Base-by-base conservation (phyloP, 23 tunicate genomes). In the Trididemnum clinides region DNA sequence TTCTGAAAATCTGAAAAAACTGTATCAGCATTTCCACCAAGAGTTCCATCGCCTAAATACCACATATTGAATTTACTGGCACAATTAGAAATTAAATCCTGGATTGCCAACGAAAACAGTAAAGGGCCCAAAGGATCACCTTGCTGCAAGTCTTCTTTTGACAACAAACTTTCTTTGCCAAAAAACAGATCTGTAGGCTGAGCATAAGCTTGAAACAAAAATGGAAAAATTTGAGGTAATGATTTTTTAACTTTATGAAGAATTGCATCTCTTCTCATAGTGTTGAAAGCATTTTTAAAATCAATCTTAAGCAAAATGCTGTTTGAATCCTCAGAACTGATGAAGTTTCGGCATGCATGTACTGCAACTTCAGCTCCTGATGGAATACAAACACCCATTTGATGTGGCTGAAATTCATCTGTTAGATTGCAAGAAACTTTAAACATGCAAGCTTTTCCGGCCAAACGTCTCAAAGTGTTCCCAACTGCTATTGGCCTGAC, bases 71-170 rank as follows among this genome's bases (percentile, higher is more conserved):
- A 59, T 28, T 59, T 28, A 59, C 66, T 59, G 5, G 20, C 22
- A 59, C 66, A 59, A 59, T 28, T 10, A 59, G 66, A 59, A 59
- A 59, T 59, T 10, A 28, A 25, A 59, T 59, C 66, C 20, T 59
- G 20, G 66, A 59, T 59, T 59, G 66, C 66, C 66, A 59, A n/a
- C 22, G 66, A 59, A 59, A 59, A 59, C 5, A 59, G 66, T n/a
- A n/a, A n/a, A n/a, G n/a, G n/a, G n/a, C n/a, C n/a, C 66, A 59
- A 59, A 19, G 66, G 66, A 59, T 59, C 66, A 10, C 66, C 66
- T 59, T 59, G 66, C 25, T 59, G 66, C 66, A 59, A 25, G 22
- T 28, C 66, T n/a, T 59, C 66, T 28, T 59, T 59, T 25, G 66
- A 59, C 21, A 59, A 59, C 66, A 59, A n/a, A 59, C 20, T n/a